Conservation (phyloP, 2,797 vertebrate species). For the Catamblyrhynchus diadema region DNA sequence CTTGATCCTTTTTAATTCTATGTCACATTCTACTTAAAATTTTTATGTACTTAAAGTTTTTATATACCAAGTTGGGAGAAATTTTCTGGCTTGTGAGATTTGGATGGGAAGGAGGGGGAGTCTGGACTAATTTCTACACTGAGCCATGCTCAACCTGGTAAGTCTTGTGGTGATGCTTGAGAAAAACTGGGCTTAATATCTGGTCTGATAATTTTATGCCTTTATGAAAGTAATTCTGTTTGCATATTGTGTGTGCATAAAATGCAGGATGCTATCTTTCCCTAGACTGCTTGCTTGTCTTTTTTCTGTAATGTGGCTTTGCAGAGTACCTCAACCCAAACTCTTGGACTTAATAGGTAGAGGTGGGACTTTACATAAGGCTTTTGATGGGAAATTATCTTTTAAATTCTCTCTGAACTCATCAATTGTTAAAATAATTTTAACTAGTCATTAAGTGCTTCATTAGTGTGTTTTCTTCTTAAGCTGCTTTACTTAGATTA, state of each 20-base stretch:
- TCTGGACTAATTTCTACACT: neutral
- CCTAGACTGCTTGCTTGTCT: neutral
- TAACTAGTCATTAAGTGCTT: slow-evolving; percentile 53
- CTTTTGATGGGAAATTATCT: neutral
- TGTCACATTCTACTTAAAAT: neutral
- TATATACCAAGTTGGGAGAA: neutral
- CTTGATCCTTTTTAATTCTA: neutral
- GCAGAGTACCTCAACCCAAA: neutral
- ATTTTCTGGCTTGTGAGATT: neutral
- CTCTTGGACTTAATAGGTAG: neutral
- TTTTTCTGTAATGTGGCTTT: neutral
- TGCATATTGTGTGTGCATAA: neutral
- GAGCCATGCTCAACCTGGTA: neutral
- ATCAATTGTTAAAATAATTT: slow-evolving; percentile 53
- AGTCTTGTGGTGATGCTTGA: neutral
- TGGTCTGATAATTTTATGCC: neutral
- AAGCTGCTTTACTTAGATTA: slow-evolving; percentile 13
- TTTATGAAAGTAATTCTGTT: neutral
- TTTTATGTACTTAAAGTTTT: neutral
- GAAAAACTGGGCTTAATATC: neutral
- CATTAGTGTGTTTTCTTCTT: slow-evolving; percentile 57
- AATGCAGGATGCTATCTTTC: rapidly evolving
- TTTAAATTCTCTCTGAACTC: slow-evolving; percentile 13
- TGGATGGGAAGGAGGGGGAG: neutral
- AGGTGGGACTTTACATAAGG: neutral